A percentile compares a stretch with the other conserved stretches of the same genome.
Evolutionary conservation across 2,113 vertebrate genomes (phyloP).

Genomic region (Melospiza georgiana): DNA sequence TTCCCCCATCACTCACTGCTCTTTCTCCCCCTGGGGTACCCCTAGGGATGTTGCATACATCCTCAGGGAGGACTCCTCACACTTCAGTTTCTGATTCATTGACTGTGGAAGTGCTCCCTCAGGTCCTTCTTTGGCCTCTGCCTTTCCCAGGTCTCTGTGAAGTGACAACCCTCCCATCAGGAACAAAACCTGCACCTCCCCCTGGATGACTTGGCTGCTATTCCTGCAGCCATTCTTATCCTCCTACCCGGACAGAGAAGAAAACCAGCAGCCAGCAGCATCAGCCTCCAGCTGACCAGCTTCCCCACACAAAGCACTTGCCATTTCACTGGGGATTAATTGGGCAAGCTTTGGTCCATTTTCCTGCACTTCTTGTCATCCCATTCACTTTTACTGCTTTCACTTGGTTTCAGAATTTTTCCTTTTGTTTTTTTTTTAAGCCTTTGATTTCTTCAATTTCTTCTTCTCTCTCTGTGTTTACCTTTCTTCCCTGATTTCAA

Average conservation of each 20-base stretch:
- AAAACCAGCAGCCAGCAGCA: neutral
- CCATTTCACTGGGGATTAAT: neutral
- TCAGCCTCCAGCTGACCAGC: neutral
- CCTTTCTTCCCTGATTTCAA: neutral
- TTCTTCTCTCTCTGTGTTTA: neutral
- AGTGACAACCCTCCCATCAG: neutral
- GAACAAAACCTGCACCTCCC: neutral
- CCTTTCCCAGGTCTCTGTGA: neutral
- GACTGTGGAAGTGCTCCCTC: neutral
- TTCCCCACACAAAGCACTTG: accelerated
- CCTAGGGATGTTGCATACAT: neutral
- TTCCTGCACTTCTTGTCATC: neutral
- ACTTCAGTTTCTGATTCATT: neutral
- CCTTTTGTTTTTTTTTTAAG: neutral
- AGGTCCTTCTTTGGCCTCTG: neutral
- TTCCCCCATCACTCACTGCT: neutral
- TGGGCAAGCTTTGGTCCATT: neutral
- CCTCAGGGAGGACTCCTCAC: neutral
- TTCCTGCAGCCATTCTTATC: neutral
- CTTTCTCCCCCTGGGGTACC: neutral
- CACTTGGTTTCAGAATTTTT: neutral
- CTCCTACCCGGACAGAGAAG: neutral
- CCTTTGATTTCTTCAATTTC: neutral
- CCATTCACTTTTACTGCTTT: neutral
- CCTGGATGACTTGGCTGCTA: neutral